These are phyloP conservation scores for Prochilodus magdalenae DNA, from an alignment of 2,113 vertebrate species.

Conservation along the genomic window DNA sequence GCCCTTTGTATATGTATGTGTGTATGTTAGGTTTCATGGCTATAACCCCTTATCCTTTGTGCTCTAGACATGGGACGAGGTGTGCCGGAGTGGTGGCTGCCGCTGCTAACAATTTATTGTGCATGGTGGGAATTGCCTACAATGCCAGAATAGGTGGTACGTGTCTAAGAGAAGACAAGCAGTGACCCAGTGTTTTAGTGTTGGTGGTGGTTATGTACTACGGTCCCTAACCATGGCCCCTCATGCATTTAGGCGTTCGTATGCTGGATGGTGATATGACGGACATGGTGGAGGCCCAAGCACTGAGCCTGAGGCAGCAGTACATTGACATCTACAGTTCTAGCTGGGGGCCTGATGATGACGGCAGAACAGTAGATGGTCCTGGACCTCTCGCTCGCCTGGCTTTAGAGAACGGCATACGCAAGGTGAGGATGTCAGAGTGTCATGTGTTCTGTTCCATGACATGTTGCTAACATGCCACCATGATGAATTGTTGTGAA, in stretches of 20 bases:
- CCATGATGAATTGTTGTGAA: no score
- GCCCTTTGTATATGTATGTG: background rate
- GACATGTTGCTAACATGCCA: no score
- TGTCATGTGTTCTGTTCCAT: background rate
- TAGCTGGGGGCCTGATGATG: constrained; percentile 96
- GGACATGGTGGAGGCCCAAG: constrained; percentile 92
- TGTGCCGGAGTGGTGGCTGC: constrained; percentile 95
- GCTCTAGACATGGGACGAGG: constrained; percentile 91
- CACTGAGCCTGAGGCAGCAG: constrained; percentile 89
- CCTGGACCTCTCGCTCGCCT: constrained; percentile 89
- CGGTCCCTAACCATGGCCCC: constrained; percentile 26
- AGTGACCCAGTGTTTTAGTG: background rate
- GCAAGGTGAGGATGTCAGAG: constrained; percentile 78
- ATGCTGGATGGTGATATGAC: constrained; percentile 96
- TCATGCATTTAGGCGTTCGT: constrained; percentile 83
- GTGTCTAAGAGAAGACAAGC: constrained; percentile 39
- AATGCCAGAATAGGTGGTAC: constrained; percentile 93
- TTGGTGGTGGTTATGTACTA: background rate
- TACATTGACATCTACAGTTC: constrained; percentile 94
- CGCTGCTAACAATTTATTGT: constrained; percentile 90
- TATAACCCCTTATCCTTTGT: constrained; percentile 61
- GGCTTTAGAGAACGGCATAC: constrained; percentile 86
- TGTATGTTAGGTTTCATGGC: constrained; percentile 7
- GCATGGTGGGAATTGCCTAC: constrained; percentile 92
- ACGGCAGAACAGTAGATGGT: constrained; percentile 92